These are phyloP conservation scores for Cryptoprocta ferox DNA, from an alignment of 2,797 vertebrate species.

Conservation along the genomic window DNA sequence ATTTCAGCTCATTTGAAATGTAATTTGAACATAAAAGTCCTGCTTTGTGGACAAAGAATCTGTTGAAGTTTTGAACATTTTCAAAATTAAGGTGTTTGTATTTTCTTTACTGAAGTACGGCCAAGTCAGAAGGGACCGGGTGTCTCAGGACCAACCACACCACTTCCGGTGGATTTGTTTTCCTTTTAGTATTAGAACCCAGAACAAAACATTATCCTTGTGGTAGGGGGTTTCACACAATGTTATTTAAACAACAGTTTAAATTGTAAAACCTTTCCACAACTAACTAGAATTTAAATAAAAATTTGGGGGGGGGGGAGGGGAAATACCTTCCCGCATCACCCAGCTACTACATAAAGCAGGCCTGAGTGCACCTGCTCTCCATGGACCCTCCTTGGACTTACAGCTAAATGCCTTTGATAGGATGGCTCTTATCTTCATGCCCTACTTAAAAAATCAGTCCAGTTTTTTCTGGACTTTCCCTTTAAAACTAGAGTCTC, in stretches of 20 bases:
- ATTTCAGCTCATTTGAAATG: constrained; percentile 19
- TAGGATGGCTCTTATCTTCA: neutral
- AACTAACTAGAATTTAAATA: no score
- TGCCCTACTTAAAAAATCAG: neutral
- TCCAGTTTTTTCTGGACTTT: neutral
- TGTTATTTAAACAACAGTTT: constrained; percentile 30
- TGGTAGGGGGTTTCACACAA: neutral
- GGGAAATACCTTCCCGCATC: neutral
- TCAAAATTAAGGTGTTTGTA: no score
- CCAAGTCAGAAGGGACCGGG: neutral
- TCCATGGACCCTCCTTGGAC: neutral
- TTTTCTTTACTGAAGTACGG: neutral
- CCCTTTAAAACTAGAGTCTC: neutral
- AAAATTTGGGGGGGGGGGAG: no score
- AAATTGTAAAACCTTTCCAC: constrained; percentile 21
- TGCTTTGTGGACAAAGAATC: neutral
- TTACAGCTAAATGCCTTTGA: neutral
- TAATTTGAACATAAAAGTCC: neutral
- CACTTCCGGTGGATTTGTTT: neutral
- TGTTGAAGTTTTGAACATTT: constrained; percentile 5
- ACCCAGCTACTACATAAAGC: neutral
- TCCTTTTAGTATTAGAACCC: constrained; percentile 23
- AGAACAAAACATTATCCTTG: neutral
- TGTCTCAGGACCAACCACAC: neutral
- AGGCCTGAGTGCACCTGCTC: neutral